A percentile compares a stretch with the other conserved stretches of the same genome.
Evolutionary conservation across 2,888 invertebrate species (phyloP).

Genomic region (Nomada flava): DNA sequence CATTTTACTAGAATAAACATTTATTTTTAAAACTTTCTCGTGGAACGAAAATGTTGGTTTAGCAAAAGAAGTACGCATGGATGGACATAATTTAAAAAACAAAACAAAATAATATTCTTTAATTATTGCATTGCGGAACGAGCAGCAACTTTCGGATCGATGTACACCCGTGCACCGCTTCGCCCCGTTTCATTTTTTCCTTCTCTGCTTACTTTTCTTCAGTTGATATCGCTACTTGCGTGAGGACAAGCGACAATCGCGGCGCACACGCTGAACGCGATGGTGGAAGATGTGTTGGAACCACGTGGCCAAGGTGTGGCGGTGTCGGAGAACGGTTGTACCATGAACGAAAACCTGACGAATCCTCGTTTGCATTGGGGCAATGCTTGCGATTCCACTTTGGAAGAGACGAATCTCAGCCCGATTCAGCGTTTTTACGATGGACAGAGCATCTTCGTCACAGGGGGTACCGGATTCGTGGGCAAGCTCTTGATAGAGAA

Average conservation of each 20-base stretch:
- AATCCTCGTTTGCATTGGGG: conserved; percentile 69
- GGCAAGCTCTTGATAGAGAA: conserved; percentile 90
- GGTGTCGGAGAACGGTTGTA: conserved; percentile 75
- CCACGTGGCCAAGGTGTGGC: conserved; percentile 81
- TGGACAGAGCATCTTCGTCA: conserved; percentile 86
- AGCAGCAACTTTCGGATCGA: too few relatives aligned
- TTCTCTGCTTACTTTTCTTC: neutral
- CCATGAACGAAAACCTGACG: conserved; percentile 68
- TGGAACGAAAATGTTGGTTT: too few relatives aligned
- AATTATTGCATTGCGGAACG: too few relatives aligned
- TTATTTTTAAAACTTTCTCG: too few relatives aligned
- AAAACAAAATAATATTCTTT: too few relatives aligned
- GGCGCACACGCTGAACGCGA: conserved; percentile 48
- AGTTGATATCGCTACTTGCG: neutral
- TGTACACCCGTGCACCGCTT: too few relatives aligned
- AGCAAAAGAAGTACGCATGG: too few relatives aligned
- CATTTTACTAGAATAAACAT: too few relatives aligned
- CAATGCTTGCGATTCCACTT: conserved; percentile 11
- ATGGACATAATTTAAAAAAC: too few relatives aligned
- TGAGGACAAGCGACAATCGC: neutral
- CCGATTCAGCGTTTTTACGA: conserved; percentile 85
- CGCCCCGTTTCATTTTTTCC: too few relatives aligned
- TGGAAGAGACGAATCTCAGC: conserved; percentile 70
- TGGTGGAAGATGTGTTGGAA: conserved; percentile 82
- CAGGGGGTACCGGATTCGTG: conserved; percentile 89